Evolutionary conservation across 2,888 invertebrate species (phyloP), one percentile per base, ranked within the genome.

Genomic region (Candidula unifasciata): DNA sequence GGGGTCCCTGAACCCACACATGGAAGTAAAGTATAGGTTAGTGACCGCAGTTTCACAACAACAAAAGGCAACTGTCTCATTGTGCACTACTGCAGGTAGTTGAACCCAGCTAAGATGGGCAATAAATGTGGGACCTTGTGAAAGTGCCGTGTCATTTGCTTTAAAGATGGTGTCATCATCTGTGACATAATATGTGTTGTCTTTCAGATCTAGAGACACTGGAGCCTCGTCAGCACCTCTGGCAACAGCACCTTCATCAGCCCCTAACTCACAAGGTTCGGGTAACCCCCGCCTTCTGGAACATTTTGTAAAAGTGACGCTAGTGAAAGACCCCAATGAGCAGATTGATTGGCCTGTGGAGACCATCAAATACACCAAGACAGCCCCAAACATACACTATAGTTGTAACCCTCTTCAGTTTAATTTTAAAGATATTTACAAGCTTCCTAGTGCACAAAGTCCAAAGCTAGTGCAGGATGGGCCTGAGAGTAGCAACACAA

Each of bases 381-480:
- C 89, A 33, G 87, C 89, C 57, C 93, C 93, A 3, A 83, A 83
- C 8, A 85, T 93, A 18, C 88, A 87, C 77, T 93, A 86, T 85
- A 92, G 92, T 84, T 93, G 93, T 88, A 93, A 93, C 87, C 93
- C 93, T 10, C 88, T 93, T 21, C 87, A 88, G 78, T 93, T 93
- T 90, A 92, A 93, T 88, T 93, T 93, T 86, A 85, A 85, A 64
- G 85, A 85, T 60, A 81, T 85, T 54, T 81, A 73, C 44, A 79
- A 44, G 24, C 30, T 64, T 44, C 60, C 73, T 27, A 54, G n/a
- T 6, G n/a, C 79, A 24, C 79, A 83, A 16, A 79, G 60, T n/a
- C 69, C 83, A 10, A 76, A 83, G 37, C n/a, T 37, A 60, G 60
- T 60, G 10, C 54, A 57, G 10, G 24, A 30, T 21, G 37, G 64